A percentile compares a stretch with the other conserved stretches of the same genome.
phyloP scores from a whole-genome alignment of 2,888 invertebrate species.

The Sipha maydis region DNA sequence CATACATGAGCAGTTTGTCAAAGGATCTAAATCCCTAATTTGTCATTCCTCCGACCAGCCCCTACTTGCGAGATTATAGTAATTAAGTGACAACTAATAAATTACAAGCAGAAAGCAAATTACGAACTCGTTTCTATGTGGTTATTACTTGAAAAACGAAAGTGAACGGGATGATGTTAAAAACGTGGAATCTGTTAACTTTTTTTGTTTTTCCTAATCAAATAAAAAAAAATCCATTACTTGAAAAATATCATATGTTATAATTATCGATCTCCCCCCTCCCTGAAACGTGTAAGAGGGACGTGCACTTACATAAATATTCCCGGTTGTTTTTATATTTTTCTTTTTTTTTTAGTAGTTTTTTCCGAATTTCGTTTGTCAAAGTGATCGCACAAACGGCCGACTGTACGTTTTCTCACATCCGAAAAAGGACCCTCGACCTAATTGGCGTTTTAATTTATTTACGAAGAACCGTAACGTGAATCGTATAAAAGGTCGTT shows the following conservation, averaged over 20 bases:
- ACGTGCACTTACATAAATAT: not conserved
- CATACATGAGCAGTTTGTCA: not conserved
- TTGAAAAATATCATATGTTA: not conserved
- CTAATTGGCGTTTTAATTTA: not conserved
- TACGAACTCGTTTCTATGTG: slow-evolving; percentile 23
- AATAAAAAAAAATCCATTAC: not conserved
- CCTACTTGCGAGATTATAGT: slow-evolving; percentile 24
- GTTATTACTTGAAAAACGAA: not conserved
- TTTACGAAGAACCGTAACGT: not conserved
- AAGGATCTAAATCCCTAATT: slow-evolving; percentile 43
- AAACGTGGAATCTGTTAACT: slow-evolving; percentile 27
- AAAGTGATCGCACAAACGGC: not conserved
- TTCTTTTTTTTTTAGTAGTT: not conserved
- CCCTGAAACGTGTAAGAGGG: not conserved
- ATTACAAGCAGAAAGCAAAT: slow-evolving; percentile 44
- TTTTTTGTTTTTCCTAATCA: not conserved
- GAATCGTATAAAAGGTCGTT: not conserved
- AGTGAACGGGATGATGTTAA: not conserved
- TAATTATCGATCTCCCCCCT: not conserved
- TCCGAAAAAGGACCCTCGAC: not conserved
- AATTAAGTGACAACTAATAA: slow-evolving; percentile 55
- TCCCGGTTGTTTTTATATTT: not conserved
- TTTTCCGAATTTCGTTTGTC: not conserved
- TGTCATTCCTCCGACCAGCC: slow-evolving; percentile 26
- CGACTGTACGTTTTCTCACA: not conserved